Base-by-base conservation (phyloP, 2,888 invertebrate species). In the Vannuccia rotundouncinata region DNA sequence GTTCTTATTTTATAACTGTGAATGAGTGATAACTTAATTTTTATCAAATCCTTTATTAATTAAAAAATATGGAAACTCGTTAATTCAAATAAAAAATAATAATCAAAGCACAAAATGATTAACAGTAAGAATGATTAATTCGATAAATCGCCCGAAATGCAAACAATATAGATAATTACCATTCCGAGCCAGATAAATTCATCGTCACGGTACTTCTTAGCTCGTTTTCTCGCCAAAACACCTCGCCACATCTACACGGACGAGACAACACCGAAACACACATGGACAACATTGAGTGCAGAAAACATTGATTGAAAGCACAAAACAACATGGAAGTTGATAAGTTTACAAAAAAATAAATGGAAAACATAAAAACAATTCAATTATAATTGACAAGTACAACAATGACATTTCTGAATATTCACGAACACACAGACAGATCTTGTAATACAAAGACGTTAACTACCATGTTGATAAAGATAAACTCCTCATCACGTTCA, bases 111-210 rank as follows among this genome's bases (percentile, higher is more conserved):
- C n/a, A n/a, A n/a, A n/a, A n/a, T n/a, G n/a, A n/a, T n/a, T n/a
- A n/a, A n/a, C n/a, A n/a, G n/a, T n/a, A n/a, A n/a, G n/a, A n/a
- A n/a, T n/a, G n/a, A n/a, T n/a, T n/a, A n/a, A n/a, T n/a, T n/a
- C n/a, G n/a, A n/a, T n/a, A n/a, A n/a, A n/a, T n/a, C n/a, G n/a
- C n/a, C n/a, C n/a, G n/a, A n/a, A n/a, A n/a, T n/a, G n/a, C n/a
- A n/a, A n/a, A n/a, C n/a, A n/a, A n/a, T n/a, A n/a, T n/a, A n/a
- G n/a, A 45, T 5, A 22, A 22, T 80, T 92, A 93, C 84, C 85
- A 85, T 93, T 28, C 94, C 94, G 82, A 94, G 93, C 0, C 94
- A 88, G 1, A 93, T 89, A 91, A 94, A 94, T 88, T 94, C 94
- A 81, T 92, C 91, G 79, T 91, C 88, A 83, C 93, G 92, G 77